A percentile compares a stretch with the other conserved stretches of the same genome.
Evolutionary conservation across 2,113 vertebrate genomes (phyloP).

Genomic region (Saccopteryx bilineata): DNA sequence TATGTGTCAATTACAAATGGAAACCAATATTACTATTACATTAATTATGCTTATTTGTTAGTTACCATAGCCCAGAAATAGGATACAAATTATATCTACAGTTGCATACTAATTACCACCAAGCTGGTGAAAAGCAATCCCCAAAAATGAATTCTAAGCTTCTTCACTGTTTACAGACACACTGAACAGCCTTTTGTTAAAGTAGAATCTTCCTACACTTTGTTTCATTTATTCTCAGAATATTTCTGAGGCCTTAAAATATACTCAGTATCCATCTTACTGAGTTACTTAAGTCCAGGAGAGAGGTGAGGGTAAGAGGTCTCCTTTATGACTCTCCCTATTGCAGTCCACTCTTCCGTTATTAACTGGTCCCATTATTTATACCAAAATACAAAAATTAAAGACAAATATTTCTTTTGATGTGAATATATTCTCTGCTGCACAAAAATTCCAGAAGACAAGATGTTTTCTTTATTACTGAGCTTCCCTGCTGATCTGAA

Average conservation of each 20-base stretch:
- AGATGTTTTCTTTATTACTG: background rate
- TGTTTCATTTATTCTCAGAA: background rate
- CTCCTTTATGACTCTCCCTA: background rate
- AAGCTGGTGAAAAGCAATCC: conserved; percentile 37
- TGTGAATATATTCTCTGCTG: background rate
- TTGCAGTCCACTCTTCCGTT: background rate
- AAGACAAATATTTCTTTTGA: background rate
- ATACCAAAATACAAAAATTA: background rate
- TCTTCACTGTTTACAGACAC: background rate
- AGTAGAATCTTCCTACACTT: background rate
- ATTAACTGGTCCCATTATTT: background rate
- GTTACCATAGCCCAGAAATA: background rate
- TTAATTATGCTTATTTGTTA: conserved; percentile 57
- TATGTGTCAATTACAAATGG: background rate
- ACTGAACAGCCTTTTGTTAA: background rate
- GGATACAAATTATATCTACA: background rate
- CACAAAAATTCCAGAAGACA: background rate
- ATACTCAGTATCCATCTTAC: background rate
- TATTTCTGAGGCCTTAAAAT: background rate
- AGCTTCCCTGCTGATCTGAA: background rate
- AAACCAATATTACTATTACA: background rate
- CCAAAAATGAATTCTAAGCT: background rate
- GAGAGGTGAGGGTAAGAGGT: background rate
- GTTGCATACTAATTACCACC: background rate
- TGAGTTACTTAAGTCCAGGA: background rate